A percentile compares a stretch with the other conserved stretches of the same genome.
Conservation (phyloP, 2,888 invertebrate genomes). For the Lasioglossum morio region DNA sequence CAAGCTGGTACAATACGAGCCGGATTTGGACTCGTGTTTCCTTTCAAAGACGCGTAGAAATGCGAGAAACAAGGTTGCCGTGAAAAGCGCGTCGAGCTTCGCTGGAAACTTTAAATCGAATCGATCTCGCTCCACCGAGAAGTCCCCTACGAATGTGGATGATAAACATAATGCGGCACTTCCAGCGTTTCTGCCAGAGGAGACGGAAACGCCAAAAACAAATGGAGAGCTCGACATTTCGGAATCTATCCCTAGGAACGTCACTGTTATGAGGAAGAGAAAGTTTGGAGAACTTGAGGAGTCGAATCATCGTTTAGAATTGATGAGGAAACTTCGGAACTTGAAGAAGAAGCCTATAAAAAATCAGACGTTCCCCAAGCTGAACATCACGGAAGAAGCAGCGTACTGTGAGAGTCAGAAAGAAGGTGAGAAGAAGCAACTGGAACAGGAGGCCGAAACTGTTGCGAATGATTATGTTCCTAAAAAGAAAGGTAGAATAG, state of each 20-base stretch:
- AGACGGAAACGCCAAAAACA: not conserved
- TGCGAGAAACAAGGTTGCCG: not conserved
- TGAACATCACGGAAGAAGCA: not conserved
- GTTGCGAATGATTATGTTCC: slow-evolving; percentile 28
- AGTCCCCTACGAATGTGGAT: not conserved
- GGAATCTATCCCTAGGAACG: not conserved
- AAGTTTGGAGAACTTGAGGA: not conserved
- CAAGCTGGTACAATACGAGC: slow-evolving; percentile 22
- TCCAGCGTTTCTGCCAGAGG: not conserved
- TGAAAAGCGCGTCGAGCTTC: not conserved
- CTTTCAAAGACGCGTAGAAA: not conserved
- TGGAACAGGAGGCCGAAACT: not conserved
- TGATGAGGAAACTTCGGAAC: slow-evolving; percentile 68
- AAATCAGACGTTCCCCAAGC: not conserved
- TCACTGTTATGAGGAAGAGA: not conserved
- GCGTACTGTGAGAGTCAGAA: not conserved
- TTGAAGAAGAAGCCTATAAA: slow-evolving; percentile 63
- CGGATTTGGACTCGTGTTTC: not conserved
- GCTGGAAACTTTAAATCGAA: not conserved
- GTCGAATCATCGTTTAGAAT: slow-evolving; percentile 12
- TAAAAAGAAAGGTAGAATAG: slow-evolving; percentile 70
- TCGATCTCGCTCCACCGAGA: not conserved
- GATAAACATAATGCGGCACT: not conserved
- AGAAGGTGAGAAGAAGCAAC: not conserved
- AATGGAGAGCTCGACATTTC: not conserved